These are phyloP conservation scores for Macquaria ambigua DNA, from an alignment of 2,113 vertebrate genomes.

Conservation along the genomic window DNA sequence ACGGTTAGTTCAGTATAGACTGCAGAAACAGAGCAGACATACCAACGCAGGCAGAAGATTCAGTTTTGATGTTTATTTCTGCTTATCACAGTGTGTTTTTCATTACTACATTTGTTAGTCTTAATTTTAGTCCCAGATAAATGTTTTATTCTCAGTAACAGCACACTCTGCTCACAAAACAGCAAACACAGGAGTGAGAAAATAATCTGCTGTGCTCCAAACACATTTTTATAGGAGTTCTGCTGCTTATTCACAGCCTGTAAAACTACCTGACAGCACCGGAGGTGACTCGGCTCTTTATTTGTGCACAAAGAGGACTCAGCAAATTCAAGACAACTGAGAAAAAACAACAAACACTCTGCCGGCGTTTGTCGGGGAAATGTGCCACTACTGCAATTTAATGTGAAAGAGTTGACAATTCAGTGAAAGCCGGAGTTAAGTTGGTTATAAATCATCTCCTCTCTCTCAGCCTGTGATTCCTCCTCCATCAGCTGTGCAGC, in stretches of 20 bases:
- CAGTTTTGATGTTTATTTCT: neutral
- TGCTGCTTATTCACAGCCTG: slow-evolving; percentile 11
- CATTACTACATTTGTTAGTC: neutral
- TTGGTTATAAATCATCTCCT: slow-evolving; percentile 31
- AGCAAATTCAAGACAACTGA: slow-evolving; percentile 40
- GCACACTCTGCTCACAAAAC: no score
- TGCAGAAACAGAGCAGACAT: neutral
- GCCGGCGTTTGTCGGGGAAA: neutral
- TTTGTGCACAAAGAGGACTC: slow-evolving; percentile 42
- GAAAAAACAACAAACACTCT: slow-evolving; percentile 8
- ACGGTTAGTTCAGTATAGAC: no score
- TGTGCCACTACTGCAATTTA: slow-evolving; percentile 28
- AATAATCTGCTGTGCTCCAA: neutral
- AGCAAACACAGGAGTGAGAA: neutral
- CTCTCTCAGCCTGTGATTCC: slow-evolving; percentile 2
- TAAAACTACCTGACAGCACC: slow-evolving; percentile 33
- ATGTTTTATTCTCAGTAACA: neutral
- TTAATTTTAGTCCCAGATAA: neutral
- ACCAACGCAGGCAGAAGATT: neutral
- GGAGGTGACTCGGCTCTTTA: slow-evolving; percentile 47
- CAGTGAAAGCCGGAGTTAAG: slow-evolving; percentile 1
- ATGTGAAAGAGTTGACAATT: slow-evolving; percentile 7
- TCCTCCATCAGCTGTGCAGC: slow-evolving; percentile 14
- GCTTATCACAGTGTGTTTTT: neutral
- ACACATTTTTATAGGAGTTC: slow-evolving; percentile 13